Evolutionary conservation across 1,140 invertebrate species (phyloP).

Genomic region (Leucophenga varia): DNA sequence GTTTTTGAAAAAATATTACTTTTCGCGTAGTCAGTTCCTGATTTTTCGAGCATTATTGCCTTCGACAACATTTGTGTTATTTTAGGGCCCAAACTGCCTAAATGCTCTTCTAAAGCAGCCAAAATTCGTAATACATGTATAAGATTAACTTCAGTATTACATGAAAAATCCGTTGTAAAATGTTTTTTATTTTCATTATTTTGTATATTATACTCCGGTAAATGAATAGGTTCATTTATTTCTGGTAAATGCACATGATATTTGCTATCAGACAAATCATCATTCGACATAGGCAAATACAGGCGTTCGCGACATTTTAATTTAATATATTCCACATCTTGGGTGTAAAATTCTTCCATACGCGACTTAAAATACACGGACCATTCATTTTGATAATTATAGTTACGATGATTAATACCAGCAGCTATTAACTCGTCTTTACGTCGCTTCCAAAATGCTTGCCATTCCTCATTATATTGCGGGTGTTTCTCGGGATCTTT

Average conservation of each 20-base stretch:
- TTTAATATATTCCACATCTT: slow-evolving; percentile 49
- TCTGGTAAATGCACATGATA: slow-evolving; percentile 32
- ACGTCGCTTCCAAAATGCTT: slow-evolving; percentile 69
- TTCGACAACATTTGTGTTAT: slow-evolving; percentile 71
- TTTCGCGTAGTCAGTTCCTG: slow-evolving; percentile 21
- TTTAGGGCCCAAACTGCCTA: slow-evolving; percentile 76
- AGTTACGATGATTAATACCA: slow-evolving; percentile 70
- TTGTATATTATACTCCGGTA: not conserved
- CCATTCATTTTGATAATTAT: slow-evolving; percentile 85
- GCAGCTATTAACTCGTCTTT: slow-evolving; percentile 41
- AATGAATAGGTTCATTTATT: not conserved
- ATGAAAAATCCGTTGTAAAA: not conserved
- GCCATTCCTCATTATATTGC: slow-evolving; percentile 79
- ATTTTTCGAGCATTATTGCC: slow-evolving; percentile 69
- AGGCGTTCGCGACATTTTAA: slow-evolving; percentile 49
- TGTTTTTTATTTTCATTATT: not conserved
- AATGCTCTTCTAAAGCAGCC: slow-evolving; percentile 74
- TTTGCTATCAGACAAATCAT: slow-evolving; percentile 24
- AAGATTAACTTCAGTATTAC: slow-evolving; percentile 19
- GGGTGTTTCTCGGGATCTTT: slow-evolving; percentile 80
- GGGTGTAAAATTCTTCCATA: slow-evolving; percentile 72
- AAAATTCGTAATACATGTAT: slow-evolving; percentile 71
- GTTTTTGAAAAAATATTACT: slow-evolving; percentile 23
- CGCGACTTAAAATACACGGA: slow-evolving; percentile 76
- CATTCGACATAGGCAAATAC: slow-evolving; percentile 38